Conservation (phyloP, 1,140 invertebrate species). For the Semibalanus balanoides region DNA sequence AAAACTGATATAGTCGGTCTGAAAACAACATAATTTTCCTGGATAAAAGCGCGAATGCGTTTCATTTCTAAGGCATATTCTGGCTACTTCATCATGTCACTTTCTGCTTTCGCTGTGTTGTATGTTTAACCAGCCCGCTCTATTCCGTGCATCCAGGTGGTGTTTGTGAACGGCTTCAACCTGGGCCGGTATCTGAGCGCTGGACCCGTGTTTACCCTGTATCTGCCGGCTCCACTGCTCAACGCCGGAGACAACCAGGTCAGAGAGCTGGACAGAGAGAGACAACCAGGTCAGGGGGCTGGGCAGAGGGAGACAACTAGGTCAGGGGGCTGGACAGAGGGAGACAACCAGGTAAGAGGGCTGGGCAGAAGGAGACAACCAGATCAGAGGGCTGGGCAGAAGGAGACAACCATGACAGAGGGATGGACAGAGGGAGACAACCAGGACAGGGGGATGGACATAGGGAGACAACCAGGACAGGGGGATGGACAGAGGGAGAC, state of each 20-base stretch:
- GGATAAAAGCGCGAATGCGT: no score
- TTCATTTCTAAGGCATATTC: no score
- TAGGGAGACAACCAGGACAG: conserved; percentile 25
- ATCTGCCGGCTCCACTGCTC: conserved; percentile 33
- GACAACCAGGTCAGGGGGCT: conserved; percentile 25
- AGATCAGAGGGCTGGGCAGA: conserved; percentile 22
- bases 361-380: conserved; percentile 20
- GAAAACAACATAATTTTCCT: no score
- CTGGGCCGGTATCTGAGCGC: conserved; percentile 36
- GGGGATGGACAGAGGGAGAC: background rate
- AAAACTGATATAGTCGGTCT: background rate
- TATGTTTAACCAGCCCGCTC: background rate
- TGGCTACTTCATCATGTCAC: no score
- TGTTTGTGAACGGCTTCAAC: conserved; percentile 38
- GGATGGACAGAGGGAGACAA: background rate
- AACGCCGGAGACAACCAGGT: conserved; percentile 24
- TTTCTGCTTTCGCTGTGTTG: no score
- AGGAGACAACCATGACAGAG: background rate
- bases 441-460: background rate
- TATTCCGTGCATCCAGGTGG: conserved; percentile 18
- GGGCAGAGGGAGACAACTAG: background rate
- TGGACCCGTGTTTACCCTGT: conserved; percentile 36
- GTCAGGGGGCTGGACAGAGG: background rate
- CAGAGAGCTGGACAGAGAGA: no score
- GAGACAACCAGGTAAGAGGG: background rate